These are phyloP conservation scores for Cettia cetti DNA, from an alignment of 2,113 vertebrate species.

Conservation along the genomic window DNA sequence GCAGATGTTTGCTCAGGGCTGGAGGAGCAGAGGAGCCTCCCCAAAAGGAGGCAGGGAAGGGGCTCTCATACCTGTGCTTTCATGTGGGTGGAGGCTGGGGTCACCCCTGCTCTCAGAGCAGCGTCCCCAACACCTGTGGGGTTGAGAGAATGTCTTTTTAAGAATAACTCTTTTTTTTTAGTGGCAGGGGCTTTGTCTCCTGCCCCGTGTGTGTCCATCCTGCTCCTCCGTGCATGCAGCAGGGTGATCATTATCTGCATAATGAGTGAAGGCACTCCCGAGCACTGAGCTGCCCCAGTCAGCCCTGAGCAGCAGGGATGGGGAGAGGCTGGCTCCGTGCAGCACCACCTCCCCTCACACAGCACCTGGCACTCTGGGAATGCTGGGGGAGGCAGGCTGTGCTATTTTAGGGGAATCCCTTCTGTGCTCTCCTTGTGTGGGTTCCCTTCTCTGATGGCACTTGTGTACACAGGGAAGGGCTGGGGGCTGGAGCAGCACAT, in stretches of 20 bases:
- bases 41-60: not conserved
- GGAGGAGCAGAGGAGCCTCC: not conserved
- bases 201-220: rapidly evolving
- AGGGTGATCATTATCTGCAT: not conserved
- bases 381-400: not conserved
- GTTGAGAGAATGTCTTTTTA: not conserved
- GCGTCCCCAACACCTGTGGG: not conserved
- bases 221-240: not conserved
- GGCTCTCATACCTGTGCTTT: not conserved
- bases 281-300: not conserved
- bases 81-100: not conserved
- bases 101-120: not conserved
- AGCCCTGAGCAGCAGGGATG: not conserved
- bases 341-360: not conserved
- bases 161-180: not conserved
- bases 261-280: not conserved
- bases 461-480: not conserved
- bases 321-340: not conserved
- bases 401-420: slow-evolving; percentile 49
- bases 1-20: too few relatives aligned
- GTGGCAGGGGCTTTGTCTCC: not conserved
- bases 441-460: not conserved
- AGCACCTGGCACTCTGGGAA: not conserved
- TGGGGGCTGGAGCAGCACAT: not conserved
- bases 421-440: not conserved